A percentile compares a stretch with the other conserved stretches of the same genome.
These are phyloP conservation scores for Phylloscopus trochilus DNA, from an alignment of 2,113 vertebrate genomes.

Conservation along the genomic window DNA sequence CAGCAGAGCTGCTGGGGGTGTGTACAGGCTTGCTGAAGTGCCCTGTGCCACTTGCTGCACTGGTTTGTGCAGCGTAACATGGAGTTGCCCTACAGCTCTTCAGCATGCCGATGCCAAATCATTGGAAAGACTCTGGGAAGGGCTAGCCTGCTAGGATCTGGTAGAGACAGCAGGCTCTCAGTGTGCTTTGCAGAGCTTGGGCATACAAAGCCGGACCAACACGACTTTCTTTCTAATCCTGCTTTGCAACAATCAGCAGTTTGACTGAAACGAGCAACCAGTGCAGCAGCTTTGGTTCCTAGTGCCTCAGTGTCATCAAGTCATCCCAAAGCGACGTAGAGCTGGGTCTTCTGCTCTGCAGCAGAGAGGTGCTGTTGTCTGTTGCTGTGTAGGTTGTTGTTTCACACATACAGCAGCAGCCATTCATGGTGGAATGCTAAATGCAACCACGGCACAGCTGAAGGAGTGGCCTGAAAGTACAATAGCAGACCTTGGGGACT, in stretches of 20 bases:
- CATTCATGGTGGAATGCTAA: background rate
- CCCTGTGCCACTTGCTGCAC: background rate
- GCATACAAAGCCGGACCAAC: background rate
- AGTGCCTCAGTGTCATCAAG: background rate
- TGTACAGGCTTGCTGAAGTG: background rate
- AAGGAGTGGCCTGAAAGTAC: background rate
- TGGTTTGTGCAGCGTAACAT: background rate
- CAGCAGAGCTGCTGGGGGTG: background rate
- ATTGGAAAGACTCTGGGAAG: background rate
- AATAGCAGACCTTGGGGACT: background rate
- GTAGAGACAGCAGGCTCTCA: background rate
- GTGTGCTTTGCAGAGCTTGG: background rate
- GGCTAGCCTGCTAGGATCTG: background rate
- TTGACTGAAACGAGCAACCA: background rate
- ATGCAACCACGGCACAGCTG: background rate
- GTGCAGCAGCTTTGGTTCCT: background rate
- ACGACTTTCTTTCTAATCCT: background rate
- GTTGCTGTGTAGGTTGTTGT: background rate
- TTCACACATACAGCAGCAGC: background rate
- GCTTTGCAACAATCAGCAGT: background rate
- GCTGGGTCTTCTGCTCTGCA: background rate
- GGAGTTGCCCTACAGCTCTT: background rate
- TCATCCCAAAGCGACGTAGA: accelerated
- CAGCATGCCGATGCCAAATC: background rate
- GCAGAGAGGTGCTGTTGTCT: background rate